Evolutionary conservation across 2,797 vertebrate species (phyloP).

Genomic region (Margarornis squamiger): DNA sequence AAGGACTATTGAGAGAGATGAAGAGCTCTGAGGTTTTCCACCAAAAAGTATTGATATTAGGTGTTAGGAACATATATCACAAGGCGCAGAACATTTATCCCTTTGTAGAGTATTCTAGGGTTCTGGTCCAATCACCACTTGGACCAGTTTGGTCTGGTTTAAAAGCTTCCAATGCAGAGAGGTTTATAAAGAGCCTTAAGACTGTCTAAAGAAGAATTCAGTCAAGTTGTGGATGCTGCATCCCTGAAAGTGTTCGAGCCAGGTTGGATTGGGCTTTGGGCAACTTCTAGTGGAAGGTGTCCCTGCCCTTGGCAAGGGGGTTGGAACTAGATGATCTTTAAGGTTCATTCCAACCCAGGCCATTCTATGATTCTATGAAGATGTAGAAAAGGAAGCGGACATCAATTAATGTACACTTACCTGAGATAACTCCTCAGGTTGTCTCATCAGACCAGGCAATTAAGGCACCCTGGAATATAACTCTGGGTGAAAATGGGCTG

Average conservation of each 20-base stretch:
- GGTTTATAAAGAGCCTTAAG: background rate
- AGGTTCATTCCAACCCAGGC: background rate
- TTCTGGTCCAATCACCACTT: background rate
- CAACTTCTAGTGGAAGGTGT: background rate
- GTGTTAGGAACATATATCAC: background rate
- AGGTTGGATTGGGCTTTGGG: background rate
- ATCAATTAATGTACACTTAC: background rate
- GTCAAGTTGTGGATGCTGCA: background rate
- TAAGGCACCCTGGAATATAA: background rate
- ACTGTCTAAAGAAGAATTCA: background rate
- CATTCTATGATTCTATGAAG: background rate
- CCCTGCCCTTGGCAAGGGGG: background rate
- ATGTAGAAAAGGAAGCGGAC: background rate
- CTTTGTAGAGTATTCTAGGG: background rate
- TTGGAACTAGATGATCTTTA: background rate
- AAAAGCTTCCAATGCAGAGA: background rate
- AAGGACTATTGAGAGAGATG: background rate
- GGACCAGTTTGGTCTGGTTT: background rate
- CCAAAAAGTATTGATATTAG: background rate
- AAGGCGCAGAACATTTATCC: background rate
- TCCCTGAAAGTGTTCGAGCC: too few relatives aligned
- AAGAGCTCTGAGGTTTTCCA: background rate
- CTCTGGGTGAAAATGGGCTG: background rate
- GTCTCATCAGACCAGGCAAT: background rate
- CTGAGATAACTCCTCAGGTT: background rate